Base-by-base conservation (phyloP, 2,797 vertebrate genomes). In the Denticeps clupeoides region DNA sequence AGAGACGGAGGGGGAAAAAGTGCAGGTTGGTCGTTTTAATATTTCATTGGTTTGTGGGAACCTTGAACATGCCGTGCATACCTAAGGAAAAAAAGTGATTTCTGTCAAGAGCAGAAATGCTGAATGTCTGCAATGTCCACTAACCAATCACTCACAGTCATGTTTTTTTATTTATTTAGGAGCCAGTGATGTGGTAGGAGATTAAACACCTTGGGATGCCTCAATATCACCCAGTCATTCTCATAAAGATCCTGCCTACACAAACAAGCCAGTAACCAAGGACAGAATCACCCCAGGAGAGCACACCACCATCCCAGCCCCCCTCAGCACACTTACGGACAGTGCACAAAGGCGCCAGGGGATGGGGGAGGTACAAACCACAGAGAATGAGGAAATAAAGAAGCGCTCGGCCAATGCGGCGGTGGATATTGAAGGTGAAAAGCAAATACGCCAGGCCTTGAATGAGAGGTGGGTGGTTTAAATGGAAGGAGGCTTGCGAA, bases 31-130 rank as follows among this genome's bases (percentile, higher is more conserved):
- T 49, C 43, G 31, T 55, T 54, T 61, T 65, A 62, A 71, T 71
- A 68, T 69, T 72, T 64, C 28, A 73, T 52, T 50, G 44, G 57
- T 43, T 56, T 47, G 49, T 49, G 49, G 60, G 40, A 63, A 55
- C 59, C 63, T 56, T 61, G 57, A 66, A 66, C 65, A 55, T 60
- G 58, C 45, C 53, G 59, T 61, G 63, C 63, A 64, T 68, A 58
- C 56, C 45, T 61, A 52, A 59, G 31, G 28, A 23, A 35, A 52
- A 47, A 50, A 51, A 40, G 49, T 38, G 49, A 55, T 47, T 60
- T 61, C 58, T 48, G 49, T 63, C 50, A 29, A 40, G 43, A 43
- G 37, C 44, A 41, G 22, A 59, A 44, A 45, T 38, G 41, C 60
- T 22, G 40, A 53, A 50, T 7, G 56, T 51, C 41, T 26, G 40